Evolutionary conservation across 2,888 invertebrate genomes (phyloP), one percentile per base, ranked within the genome.

Genomic region (Microplitis deprimator): DNA sequence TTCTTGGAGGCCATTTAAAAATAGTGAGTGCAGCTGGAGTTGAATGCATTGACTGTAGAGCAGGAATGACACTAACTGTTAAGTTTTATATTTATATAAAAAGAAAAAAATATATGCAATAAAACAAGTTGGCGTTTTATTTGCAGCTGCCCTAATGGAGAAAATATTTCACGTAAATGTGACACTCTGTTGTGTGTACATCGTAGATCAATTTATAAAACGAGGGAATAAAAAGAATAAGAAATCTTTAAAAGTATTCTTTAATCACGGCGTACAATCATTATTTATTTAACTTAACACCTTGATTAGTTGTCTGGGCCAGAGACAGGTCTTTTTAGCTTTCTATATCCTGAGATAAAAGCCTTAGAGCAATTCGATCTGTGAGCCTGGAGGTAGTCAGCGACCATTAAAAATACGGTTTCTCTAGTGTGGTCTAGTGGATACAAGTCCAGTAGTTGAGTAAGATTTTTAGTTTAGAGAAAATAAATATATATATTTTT

Each of bases 21-120:
- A 61, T 39, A 61, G 60, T 61, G 16, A 41, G 68, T 17, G 16
- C 62, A 72, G 67, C 68, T 72, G 61, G 64, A 16, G 40, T 17
- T 70, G 39, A 70, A 70, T 75, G 40, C 62, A 64, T 71, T 60
- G 38, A 74, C 40, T 20, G 29, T 50, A 50, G 50, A 50, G 50
- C 29, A 50, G 50, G 50, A 5, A 13, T 13, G 50, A 50, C 13
- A 8, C 50, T 5, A 13, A 50, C 50, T 50, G 50, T 50, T 50
- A 50, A 50, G 50, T 50, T 67, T n/a, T 74, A 62, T 62, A 39
- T 60, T 71, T 38, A 29, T 60, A 13, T 6, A 39, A 68, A 68
- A 40, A 68, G 38, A 65, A 17, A 65, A 20, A 7, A 65, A 17
- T 16, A 13, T 39, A 17, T 41, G 10, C 8, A 17, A 41, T 7